Conservation (phyloP, 1,140 invertebrate species). For the Mylabris phalerata region DNA sequence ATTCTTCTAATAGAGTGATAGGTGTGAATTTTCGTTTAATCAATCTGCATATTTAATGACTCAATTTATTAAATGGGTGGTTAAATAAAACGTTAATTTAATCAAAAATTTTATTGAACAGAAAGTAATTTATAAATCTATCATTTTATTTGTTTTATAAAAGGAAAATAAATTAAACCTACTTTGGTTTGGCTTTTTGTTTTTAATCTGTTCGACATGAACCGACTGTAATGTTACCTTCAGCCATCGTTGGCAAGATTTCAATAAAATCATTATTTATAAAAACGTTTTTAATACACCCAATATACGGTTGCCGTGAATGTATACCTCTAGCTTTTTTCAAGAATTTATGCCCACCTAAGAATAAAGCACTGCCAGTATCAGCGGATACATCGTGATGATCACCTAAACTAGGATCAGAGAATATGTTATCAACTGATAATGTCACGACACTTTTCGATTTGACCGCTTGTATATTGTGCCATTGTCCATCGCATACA, state of each 20-base stretch:
- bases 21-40: too few relatives aligned
- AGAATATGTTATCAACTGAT: slow-evolving; percentile 68
- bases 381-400: slow-evolving; percentile 60
- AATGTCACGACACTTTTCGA: slow-evolving; percentile 75
- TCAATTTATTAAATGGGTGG: too few relatives aligned
- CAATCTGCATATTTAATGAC: too few relatives aligned
- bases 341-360: slow-evolving; percentile 76
- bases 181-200: too few relatives aligned
- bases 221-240: slow-evolving; percentile 61
- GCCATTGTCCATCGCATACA: slow-evolving; percentile 92
- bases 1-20: too few relatives aligned
- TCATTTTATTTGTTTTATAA: too few relatives aligned
- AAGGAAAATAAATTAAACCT: too few relatives aligned
- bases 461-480: slow-evolving; percentile 77
- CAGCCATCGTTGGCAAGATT: slow-evolving; percentile 54
- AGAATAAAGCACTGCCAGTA: slow-evolving; percentile 77
- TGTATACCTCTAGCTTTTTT: slow-evolving; percentile 48
- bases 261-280: slow-evolving; percentile 54
- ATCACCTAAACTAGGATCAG: slow-evolving; percentile 58
- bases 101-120: too few relatives aligned
- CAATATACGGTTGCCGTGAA: slow-evolving; percentile 66
- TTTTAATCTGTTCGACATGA: slow-evolving; percentile 64
- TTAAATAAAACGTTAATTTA: too few relatives aligned
- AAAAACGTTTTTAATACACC: slow-evolving; percentile 71
- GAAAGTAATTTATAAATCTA: too few relatives aligned